A percentile compares a stretch with the other conserved stretches of the same genome.
Evolutionary conservation across 2,113 vertebrate genomes (phyloP).

Genomic region (Tauraco erythrolophus): DNA sequence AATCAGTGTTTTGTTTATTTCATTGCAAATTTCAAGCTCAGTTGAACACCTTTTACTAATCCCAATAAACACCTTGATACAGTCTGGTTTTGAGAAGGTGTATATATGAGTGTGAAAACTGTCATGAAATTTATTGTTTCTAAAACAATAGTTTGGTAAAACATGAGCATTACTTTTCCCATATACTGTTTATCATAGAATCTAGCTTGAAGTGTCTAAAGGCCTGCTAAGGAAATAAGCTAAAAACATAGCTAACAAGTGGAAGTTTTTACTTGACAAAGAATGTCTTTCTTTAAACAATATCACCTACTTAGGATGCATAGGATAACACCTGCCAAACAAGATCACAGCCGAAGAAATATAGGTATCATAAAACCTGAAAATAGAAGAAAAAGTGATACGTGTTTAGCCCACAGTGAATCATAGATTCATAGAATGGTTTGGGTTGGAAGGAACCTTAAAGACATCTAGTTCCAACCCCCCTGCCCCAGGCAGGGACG

Average conservation of each 20-base stretch:
- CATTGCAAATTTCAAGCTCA: not conserved
- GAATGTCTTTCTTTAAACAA: not conserved
- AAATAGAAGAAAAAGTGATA: not conserved
- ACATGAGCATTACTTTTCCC: not conserved
- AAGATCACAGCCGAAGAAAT: not conserved
- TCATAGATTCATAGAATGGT: too few species aligned
- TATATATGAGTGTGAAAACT: not conserved
- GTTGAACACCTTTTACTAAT: not conserved
- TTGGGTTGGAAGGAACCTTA: too few species aligned
- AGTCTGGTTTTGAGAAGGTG: not conserved
- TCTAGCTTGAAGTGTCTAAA: not conserved
- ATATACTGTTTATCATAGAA: not conserved
- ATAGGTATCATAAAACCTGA: not conserved
- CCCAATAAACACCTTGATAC: not conserved
- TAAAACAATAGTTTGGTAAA: not conserved
- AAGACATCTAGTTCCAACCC: too few species aligned
- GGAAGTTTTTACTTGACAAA: not conserved
- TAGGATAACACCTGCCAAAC: not conserved
- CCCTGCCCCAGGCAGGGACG: too few species aligned
- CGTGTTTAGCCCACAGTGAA: not conserved
- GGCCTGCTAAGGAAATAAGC: not conserved
- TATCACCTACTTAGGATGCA: not conserved
- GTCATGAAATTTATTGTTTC: not conserved
- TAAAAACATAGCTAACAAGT: not conserved
- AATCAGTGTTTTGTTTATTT: not conserved